A percentile compares a stretch with the other conserved stretches of the same genome.
phyloP scores from a whole-genome alignment of 2,113 vertebrate species.

The Gasterosteus aculeatus region DNA sequence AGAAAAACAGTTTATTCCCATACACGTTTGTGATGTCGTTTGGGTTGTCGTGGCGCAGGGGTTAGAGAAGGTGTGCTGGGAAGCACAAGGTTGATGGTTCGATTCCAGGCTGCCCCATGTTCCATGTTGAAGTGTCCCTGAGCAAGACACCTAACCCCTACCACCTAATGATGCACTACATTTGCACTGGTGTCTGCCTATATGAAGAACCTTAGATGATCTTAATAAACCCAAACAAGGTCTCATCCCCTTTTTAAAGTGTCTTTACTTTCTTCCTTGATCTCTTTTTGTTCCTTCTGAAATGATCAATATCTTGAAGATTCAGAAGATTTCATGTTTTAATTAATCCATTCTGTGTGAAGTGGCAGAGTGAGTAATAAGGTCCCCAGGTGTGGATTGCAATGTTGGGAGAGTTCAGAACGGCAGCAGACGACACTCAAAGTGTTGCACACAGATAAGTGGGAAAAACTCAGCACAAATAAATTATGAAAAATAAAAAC shows the following conservation, averaged over 20 bases:
- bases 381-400: slow-evolving; percentile 11
- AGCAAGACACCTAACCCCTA: too few species aligned
- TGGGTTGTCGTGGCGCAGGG: too few species aligned
- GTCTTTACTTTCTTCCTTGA: background rate
- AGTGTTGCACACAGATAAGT: background rate
- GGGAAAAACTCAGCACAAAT: background rate
- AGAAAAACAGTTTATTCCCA: background rate
- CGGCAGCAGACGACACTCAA: background rate
- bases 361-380: slow-evolving; percentile 32
- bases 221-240: background rate
- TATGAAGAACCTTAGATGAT: background rate
- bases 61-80: too few species aligned
- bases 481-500: background rate
- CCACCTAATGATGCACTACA: background rate
- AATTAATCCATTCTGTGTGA: slow-evolving; percentile 16
- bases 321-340: slow-evolving; percentile 19
- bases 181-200: background rate
- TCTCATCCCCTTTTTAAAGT: background rate
- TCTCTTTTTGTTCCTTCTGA: background rate
- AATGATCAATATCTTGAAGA: slow-evolving; percentile 7
- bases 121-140: too few species aligned
- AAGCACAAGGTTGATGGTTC: too few species aligned
- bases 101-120: too few species aligned
- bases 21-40: background rate
- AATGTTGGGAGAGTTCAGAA: slow-evolving; percentile 21